phyloP scores from a whole-genome alignment of 2,113 vertebrate species.

The Psilopogon haemacephalus region DNA sequence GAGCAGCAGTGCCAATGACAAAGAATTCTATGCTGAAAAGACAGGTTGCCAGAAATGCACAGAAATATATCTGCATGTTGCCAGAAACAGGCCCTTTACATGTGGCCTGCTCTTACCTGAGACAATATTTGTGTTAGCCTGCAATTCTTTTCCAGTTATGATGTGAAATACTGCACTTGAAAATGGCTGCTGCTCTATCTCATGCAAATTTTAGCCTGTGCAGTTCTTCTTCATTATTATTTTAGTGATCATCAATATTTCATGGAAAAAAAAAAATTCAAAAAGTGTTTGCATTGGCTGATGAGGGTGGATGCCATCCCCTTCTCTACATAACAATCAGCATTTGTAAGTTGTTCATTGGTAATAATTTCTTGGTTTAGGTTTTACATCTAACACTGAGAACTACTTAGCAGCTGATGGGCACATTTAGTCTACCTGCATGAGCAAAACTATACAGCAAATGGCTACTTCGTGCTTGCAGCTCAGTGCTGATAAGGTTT shows the following conservation, averaged over 20 bases:
- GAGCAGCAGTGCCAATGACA: background rate
- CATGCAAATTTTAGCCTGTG: slow-evolving; percentile 42
- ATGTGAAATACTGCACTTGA: background rate
- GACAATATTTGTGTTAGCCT: background rate
- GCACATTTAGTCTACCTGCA: background rate
- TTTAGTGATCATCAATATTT: slow-evolving; percentile 52
- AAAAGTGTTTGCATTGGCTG: slow-evolving; percentile 20
- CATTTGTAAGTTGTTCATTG: background rate
- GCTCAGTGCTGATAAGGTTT: background rate
- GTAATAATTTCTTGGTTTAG: background rate
- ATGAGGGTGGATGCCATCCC: background rate
- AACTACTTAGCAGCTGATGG: background rate
- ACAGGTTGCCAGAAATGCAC: no score
- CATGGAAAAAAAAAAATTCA: background rate
- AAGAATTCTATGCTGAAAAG: background rate
- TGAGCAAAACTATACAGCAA: background rate
- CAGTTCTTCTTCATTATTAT: slow-evolving; percentile 35
- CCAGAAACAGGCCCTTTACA: background rate
- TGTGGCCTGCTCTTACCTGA: background rate
- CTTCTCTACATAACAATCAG: background rate
- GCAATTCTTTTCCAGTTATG: background rate
- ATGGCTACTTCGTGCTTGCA: background rate
- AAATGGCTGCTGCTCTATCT: background rate
- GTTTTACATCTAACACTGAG: background rate
- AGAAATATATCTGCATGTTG: background rate